phyloP scores from a whole-genome alignment of 1,140 invertebrate species.

The Anastrepha obliqua region DNA sequence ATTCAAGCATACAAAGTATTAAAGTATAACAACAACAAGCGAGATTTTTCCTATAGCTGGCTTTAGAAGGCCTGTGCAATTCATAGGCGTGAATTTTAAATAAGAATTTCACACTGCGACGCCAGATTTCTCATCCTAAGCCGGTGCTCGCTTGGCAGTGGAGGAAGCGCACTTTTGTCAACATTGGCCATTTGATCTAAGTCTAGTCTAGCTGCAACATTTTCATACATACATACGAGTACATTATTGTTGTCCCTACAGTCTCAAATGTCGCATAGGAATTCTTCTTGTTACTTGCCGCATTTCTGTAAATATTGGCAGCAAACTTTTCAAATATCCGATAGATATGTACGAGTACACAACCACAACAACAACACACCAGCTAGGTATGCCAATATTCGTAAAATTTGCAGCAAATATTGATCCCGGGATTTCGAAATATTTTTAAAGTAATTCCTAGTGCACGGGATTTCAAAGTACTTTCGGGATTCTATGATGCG shows the following conservation, averaged over 20 bases:
- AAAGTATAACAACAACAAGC: not conserved
- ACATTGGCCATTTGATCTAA: slow-evolving; percentile 21
- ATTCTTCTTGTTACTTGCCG: slow-evolving; percentile 10
- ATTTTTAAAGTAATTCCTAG: too few relatives aligned
- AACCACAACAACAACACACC: too few relatives aligned
- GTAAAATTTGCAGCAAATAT: too few relatives aligned
- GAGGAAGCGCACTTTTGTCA: not conserved
- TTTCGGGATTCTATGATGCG: too few relatives aligned
- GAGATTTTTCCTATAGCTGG: not conserved
- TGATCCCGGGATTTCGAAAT: too few relatives aligned
- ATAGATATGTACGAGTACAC: not conserved
- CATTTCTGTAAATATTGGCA: slow-evolving; percentile 22
- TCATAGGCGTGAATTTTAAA: not conserved
- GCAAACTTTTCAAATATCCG: not conserved
- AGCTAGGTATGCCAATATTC: too few relatives aligned
- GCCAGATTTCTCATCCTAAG: not conserved
- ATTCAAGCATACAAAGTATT: not conserved
- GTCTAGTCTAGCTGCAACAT: not conserved
- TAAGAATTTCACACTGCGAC: slow-evolving; percentile 23
- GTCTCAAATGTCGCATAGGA: slow-evolving; percentile 19
- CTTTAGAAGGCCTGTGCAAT: not conserved
- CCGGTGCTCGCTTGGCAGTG: not conserved
- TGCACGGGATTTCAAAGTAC: too few relatives aligned
- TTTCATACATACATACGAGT: not conserved
- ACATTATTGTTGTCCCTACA: not conserved